Base-by-base conservation (phyloP, 2,113 vertebrate genomes). In the Rynchops niger region DNA sequence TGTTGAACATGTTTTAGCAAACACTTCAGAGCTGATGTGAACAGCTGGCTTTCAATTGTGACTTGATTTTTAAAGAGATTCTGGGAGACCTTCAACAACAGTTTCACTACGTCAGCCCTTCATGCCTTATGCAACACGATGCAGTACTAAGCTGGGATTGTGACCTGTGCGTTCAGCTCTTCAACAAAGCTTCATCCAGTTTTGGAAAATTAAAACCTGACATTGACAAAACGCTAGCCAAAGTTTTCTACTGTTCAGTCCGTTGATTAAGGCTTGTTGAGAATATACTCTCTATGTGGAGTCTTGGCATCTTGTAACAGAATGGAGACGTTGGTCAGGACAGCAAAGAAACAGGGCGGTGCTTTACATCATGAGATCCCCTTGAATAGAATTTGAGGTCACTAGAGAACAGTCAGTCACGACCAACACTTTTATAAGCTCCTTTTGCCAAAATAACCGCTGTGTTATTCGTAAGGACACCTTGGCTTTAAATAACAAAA, bases 331-430 rank as follows among this genome's bases (percentile, higher is more conserved):
- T 15, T 36, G 79, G 78, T 90, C 72, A 85, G 67, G 86, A 90
- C 86, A 95, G 86, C 59, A 47, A 88, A 73, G 62, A 83, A 96
- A 82, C 53, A 89, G 67, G 73, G 58, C 1, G 7, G 70, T 94
- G 78, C 62, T 95, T 88, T 58, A 59, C 63, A 79, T 63, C 30
- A 87, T 8, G 65, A 93, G 56, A 88, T 94, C 88, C 93, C 94
- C 95, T 78, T 93, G 86, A 83, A 86, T 4, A 96, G 84, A 78
- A 93, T 65, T 15, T 91, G 94, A 97, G 96, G 95, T 97, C 86
- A 96, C 27, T 90, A 93, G 72, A 97, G 71, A 95, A 90, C 74
- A 92, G 84, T 93, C 90, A 81, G 70, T 92, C 78, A 82, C 0
- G 0, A 94, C n/a, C 84, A 84, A 73, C 29, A 80, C 32, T 92